Percentiles rank a stretch among this genome's conserved stretches.
Conservation (phyloP, 2,888 invertebrate species). For the Unio pictorum region DNA sequence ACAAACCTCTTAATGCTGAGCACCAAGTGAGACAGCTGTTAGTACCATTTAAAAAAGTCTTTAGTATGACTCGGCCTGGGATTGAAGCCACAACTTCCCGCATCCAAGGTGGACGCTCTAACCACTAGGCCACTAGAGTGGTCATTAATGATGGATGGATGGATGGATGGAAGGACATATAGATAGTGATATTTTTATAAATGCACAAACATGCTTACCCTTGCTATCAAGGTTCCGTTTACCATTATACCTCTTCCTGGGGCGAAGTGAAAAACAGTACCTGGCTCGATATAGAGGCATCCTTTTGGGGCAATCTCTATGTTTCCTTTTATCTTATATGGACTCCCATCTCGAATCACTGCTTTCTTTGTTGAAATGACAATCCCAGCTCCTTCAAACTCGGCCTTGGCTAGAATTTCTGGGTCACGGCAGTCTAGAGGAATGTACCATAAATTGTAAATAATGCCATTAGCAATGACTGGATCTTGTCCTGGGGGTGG, state of each 20-base stretch:
- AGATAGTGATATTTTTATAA: too few relatives aligned
- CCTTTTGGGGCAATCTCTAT: conserved; percentile 53
- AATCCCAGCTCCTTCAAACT: conserved; percentile 30
- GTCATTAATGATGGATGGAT: too few relatives aligned
- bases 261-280: conserved; percentile 90
- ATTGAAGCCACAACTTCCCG: too few relatives aligned
- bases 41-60: too few relatives aligned
- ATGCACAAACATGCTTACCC: conserved; percentile 78
- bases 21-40: too few relatives aligned
- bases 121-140: too few relatives aligned
- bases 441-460: conserved; percentile 53
- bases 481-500: conserved; percentile 50
- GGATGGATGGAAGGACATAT: too few relatives aligned
- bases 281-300: conserved; percentile 86
- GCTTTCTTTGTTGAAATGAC: conserved; percentile 24
- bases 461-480: conserved; percentile 51
- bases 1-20: too few relatives aligned
- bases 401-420: conserved; percentile 14
- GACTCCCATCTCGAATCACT: conserved; percentile 51
- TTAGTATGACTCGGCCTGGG: too few relatives aligned
- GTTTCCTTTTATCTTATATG: conserved; percentile 53
- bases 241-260: conserved; percentile 95
- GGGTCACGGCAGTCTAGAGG: conserved; percentile 54
- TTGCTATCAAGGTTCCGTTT: conserved; percentile 88
- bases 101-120: too few relatives aligned